Evolutionary conservation across 2,113 vertebrate species (phyloP).

Genomic region (Empidonax traillii): DNA sequence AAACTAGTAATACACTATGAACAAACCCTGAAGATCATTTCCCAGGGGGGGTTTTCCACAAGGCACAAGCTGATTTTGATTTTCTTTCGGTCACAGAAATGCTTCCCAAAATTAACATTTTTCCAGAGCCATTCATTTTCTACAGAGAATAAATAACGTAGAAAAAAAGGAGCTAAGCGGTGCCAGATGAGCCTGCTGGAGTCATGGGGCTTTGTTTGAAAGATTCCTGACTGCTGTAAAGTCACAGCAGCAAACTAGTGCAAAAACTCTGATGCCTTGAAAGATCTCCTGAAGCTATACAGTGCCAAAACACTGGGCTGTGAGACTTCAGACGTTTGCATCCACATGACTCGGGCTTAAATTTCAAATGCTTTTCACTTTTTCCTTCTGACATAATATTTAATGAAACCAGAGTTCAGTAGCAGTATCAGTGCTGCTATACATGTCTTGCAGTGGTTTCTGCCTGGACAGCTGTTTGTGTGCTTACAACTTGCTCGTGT

Average conservation of each 20-base stretch:
- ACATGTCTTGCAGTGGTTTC: background rate
- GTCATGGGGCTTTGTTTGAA: conserved; percentile 53
- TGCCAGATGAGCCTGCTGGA: conserved; percentile 66
- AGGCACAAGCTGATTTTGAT: conserved; percentile 21
- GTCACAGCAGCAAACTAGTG: conserved; percentile 28
- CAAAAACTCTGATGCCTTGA: conserved; percentile 27
- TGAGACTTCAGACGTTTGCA: conserved; percentile 20
- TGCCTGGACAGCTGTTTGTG: conserved; percentile 35
- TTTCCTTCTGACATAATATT: conserved; percentile 55
- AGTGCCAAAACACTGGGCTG: conserved; percentile 32
- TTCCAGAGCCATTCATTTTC: conserved; percentile 62
- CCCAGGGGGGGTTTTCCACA: conserved; percentile 8
- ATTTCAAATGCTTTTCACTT: conserved; percentile 56
- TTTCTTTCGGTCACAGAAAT: conserved; percentile 47
- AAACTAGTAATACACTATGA: conserved; percentile 14
- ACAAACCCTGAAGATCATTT: conserved; percentile 19
- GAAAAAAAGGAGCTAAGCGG: conserved; percentile 43
- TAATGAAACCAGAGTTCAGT: conserved; percentile 47
- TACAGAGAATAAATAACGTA: conserved; percentile 42
- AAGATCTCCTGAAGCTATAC: background rate
- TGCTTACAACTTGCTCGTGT: background rate
- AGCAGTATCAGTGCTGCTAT: background rate
- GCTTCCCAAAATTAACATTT: conserved; percentile 60
- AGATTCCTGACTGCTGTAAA: conserved; percentile 42
- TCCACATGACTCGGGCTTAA: conserved; percentile 52